These are phyloP conservation scores for Acanthiza pusilla DNA, from an alignment of 2,797 vertebrate species.

Conservation along the genomic window DNA sequence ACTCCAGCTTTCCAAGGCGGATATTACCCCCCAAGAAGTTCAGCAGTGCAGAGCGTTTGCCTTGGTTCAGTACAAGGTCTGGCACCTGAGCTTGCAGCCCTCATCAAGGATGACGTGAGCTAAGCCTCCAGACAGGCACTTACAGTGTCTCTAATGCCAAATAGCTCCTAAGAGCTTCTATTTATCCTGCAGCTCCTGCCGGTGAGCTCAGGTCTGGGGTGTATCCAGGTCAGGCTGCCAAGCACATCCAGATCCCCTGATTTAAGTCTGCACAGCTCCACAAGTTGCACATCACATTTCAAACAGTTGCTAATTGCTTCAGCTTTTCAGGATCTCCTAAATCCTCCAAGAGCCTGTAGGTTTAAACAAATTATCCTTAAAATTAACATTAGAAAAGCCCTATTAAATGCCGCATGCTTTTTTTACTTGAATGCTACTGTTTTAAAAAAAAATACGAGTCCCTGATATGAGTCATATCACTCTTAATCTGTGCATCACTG, in stretches of 20 bases:
- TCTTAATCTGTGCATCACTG: neutral
- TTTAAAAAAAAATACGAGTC: conserved; percentile 6
- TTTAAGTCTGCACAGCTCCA: neutral
- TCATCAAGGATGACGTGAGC: neutral
- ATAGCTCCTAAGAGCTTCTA: neutral
- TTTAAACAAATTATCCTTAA: conserved; percentile 33
- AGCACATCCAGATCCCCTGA: neutral
- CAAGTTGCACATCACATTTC: neutral
- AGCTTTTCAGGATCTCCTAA: neutral
- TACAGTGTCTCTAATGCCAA: neutral
- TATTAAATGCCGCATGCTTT: conserved; percentile 18
- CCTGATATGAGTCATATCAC: conserved; percentile 13
- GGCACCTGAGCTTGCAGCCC: neutral
- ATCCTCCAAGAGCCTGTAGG: neutral
- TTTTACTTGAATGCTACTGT: neutral
- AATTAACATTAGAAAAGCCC: conserved; percentile 16
- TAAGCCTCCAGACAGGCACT: neutral
- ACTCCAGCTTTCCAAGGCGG: neutral
- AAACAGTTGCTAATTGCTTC: neutral
- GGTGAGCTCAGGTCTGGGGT: neutral
- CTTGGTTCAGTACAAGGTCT: neutral
- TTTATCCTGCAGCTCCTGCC: neutral
- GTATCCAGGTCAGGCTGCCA: neutral
- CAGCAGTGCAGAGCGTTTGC: neutral
- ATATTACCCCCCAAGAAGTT: neutral